phyloP scores from a whole-genome alignment of 2,888 invertebrate genomes.

The Mallateleia sp. region DNA sequence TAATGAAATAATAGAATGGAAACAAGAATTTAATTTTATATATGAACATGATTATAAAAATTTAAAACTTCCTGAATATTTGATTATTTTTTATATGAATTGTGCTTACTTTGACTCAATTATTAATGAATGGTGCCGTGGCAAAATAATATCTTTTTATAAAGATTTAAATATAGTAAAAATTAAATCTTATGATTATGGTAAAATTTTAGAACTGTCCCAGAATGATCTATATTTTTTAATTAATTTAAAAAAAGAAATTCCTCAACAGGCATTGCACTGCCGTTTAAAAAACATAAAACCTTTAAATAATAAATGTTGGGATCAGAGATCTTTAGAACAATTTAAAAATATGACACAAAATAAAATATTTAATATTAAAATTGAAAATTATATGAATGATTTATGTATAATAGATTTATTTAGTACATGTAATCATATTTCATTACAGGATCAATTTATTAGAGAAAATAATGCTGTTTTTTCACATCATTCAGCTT shows the following conservation, averaged over 20 bases:
- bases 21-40: slow-evolving; percentile 4
- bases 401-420: not conserved
- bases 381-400: slow-evolving; percentile 4
- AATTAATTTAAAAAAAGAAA: slow-evolving; percentile 12
- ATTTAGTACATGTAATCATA: not conserved
- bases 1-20: slow-evolving; percentile 9
- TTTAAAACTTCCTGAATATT: slow-evolving; percentile 12
- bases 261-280: slow-evolving; percentile 13
- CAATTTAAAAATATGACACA: slow-evolving; percentile 1
- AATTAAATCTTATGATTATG: slow-evolving; percentile 11
- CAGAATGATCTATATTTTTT: slow-evolving; percentile 18
- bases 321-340: not conserved
- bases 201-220: not conserved
- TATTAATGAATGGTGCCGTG: slow-evolving; percentile 9
- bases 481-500: not conserved
- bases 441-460: slow-evolving; percentile 1
- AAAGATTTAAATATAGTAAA: slow-evolving; percentile 1
- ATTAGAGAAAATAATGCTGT: not conserved
- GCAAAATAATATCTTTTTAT: not conserved
- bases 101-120: slow-evolving; percentile 3
- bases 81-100: slow-evolving; percentile 5
- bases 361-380: slow-evolving; percentile 12
- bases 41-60: slow-evolving; percentile 5
- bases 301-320: slow-evolving; percentile 14
- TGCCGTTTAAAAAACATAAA: slow-evolving; percentile 4